Base-by-base conservation (phyloP, 2,888 invertebrate species). In the Pharmacophagus antenor region DNA sequence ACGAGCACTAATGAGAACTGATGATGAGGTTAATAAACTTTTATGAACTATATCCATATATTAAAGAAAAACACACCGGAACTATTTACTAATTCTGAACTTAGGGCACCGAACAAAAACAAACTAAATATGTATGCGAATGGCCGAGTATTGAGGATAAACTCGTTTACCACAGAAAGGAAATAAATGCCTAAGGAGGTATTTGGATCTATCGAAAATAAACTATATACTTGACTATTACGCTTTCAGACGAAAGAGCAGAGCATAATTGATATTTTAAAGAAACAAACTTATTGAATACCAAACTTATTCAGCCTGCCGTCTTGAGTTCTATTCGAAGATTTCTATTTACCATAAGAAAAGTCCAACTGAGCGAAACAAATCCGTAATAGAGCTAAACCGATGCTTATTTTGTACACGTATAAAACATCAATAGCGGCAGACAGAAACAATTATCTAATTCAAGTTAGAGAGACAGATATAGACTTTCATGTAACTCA, bases 401-500 rank as follows among this genome's bases (percentile, higher is more conserved):
- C 42, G 42, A 18, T 18, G 42, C 42, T 42, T 42, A 42, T 17
- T 17, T n/a, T 42, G 31, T 12, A 31, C 31, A 42, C 42, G 17
- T 17, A n/a, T 42, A 17, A 42, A 42, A 42, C 17, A 17, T 42
- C 42, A 15, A 42, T 42, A 17, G 42, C 42, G 7, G 6, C 42
- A 42, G 42, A 42, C 42, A 42, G 41, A 41, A 42, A 17, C 42
- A 15, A 42, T 42, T 17, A 42, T 42, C 42, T 42, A 42, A 42
- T 42, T 17, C 17, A n/a, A 42, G 42, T 17, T 42, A 42, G 42
- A 42, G 42, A 42, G 17, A 42, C 42, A 42, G n/a, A 41, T 17
- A 42, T 42, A 42, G 42, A 42, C 6, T 12, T 31, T 31, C 15
- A 31, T 31, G 12, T 31, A 15, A 31, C 31, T 31, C 31, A 15